Evolutionary conservation across 1,140 invertebrate species (phyloP), one percentile per base, ranked within the genome.

Genomic region (Pteromalus puparum): DNA sequence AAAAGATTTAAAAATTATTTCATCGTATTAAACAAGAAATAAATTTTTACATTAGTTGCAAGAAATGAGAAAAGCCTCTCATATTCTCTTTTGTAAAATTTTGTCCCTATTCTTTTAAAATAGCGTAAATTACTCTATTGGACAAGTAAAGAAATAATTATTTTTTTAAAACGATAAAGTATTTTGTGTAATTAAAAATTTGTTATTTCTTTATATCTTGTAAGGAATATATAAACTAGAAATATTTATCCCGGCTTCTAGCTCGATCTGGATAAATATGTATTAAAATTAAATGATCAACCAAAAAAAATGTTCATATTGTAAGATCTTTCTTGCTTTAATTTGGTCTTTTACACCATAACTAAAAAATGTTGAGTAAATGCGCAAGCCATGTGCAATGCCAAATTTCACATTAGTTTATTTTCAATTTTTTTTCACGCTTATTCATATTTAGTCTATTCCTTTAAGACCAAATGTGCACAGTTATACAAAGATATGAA

Each of bases 401-500:
- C 75, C 68, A 84, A 83, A 83, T 34, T 73, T 81, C 72, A 90
- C 88, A 88, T 88, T 88, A 85, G 21, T 82, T 38, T 86, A 89
- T 88, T 83, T 87, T 84, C 70, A 30, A 73, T 53, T 83, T 72
- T 83, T 70, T 70, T 83, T 79, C n/a, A 84, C 15, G 46, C 67
- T 83, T 77, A 26, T 70, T 77, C 34, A 70, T 75, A 10, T 34
- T 74, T 18, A 42, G 21, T 48, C 30, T 81, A 61, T 84, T 87
- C 86, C 88, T 88, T 89, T 85, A 89, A 87, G 85, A 89, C 77
- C 82, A 91, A 89, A 88, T 90, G 87, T 88, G 88, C 90, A 91
- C 88, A 88, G 81, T 87, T 90, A 89, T 89, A 80, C 87, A 87
- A 88, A 91, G 85, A 90, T 88, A 87, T 87, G 87, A 86, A 82